Evolutionary conservation across 2,888 invertebrate species (phyloP).

Genomic region (Cheilosia vernalis): DNA sequence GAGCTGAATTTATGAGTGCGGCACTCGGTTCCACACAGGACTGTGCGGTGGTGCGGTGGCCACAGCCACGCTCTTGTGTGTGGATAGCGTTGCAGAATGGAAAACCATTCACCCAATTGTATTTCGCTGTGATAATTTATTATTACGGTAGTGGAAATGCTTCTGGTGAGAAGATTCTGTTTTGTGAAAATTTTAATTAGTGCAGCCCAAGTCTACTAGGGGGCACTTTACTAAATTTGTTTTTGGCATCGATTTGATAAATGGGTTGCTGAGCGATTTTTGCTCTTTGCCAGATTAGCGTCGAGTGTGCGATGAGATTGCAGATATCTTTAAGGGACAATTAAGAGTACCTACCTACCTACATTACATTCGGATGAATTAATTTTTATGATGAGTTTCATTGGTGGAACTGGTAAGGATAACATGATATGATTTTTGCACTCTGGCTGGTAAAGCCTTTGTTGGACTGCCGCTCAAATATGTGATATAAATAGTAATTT

Average conservation of each 20-base stretch:
- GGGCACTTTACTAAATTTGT: slow-evolving; percentile 71
- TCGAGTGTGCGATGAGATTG: slow-evolving; percentile 48
- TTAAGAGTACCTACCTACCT: slow-evolving; percentile 2
- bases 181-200: slow-evolving; percentile 72
- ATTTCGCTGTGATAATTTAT: slow-evolving; percentile 66
- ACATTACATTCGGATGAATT: slow-evolving; percentile 10
- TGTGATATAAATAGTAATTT: no score
- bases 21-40: slow-evolving; percentile 49
- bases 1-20: slow-evolving; percentile 81
- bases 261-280: slow-evolving; percentile 57
- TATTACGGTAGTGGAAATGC: slow-evolving; percentile 61
- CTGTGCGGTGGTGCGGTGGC: neutral
- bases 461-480: no score
- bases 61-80: neutral
- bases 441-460: no score
- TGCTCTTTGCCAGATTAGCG: slow-evolving; percentile 58
- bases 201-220: slow-evolving; percentile 61
- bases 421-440: no score
- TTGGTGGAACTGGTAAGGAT: no score
- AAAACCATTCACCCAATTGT: slow-evolving; percentile 66
- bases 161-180: slow-evolving; percentile 65
- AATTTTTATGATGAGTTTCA: slow-evolving; percentile 5
- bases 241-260: slow-evolving; percentile 72
- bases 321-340: slow-evolving; percentile 50
- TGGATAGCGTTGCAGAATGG: slow-evolving; percentile 49